Evolutionary conservation across 2,113 vertebrate genomes (phyloP).

Genomic region (Hyperopisus bebe): DNA sequence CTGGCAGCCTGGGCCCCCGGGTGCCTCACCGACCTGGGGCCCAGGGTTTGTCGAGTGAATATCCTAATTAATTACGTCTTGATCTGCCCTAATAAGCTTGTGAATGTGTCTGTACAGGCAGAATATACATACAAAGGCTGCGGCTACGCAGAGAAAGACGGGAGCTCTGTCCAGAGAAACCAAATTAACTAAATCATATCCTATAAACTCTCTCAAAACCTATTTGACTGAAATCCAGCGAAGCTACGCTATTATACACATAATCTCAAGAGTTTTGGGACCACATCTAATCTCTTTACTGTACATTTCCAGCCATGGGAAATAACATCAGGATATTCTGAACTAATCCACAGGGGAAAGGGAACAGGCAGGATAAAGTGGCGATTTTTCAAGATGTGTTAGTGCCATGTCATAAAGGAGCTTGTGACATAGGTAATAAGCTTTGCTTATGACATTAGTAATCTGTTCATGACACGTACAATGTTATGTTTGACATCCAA

Average conservation of each 20-base stretch:
- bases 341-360: not conserved
- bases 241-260: not conserved
- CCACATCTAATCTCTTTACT: not conserved
- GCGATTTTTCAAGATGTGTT: not conserved
- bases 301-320: not conserved
- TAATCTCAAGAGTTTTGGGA: not conserved
- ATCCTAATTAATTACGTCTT: slow-evolving; percentile 27
- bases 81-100: slow-evolving; percentile 1
- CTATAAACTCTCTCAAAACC: not conserved
- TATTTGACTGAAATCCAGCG: not conserved
- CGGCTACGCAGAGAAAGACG: not conserved
- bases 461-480: not conserved
- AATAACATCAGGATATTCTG: not conserved
- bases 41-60: slow-evolving; percentile 20
- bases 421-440: not conserved
- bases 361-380: not conserved
- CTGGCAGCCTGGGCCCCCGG: slow-evolving; percentile 26
- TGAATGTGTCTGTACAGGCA: not conserved
- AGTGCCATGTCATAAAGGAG: not conserved
- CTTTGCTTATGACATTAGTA: not conserved
- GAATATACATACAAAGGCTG: not conserved
- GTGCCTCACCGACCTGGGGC: slow-evolving; percentile 8
- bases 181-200: not conserved
- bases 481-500: not conserved
- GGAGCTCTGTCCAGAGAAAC: not conserved